Base-by-base conservation (phyloP, 2,888 invertebrate genomes). In the Margaritifera margaritifera region DNA sequence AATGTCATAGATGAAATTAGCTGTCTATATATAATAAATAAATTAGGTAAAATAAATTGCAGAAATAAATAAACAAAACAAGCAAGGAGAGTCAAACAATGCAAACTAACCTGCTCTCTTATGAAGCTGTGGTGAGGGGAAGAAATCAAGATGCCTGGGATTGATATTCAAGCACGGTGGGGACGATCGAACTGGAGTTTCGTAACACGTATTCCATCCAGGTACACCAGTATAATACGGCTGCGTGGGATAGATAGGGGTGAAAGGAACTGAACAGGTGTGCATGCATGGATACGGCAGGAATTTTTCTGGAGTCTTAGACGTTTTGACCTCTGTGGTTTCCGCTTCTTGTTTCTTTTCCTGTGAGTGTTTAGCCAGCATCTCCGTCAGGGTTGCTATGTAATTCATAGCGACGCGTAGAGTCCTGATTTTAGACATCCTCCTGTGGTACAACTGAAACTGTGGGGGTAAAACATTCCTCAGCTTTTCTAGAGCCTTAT, bases 371-470 rank as follows among this genome's bases (percentile, higher is more conserved):
- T 52, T 54, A 8, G 25, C 62, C 55, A 84, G 64, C 61, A 84
- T 56, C 22, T 80, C 78, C 24, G 74, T 71, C 31, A 84, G 62
- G 11, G 69, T 69, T 18, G 71, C 62, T n/a, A 84, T 84, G 61
- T 84, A 84, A 55, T 74, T 74, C 64, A 75, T 77, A 31, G 84
- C 84, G n/a, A 80, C 65, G 18, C 81, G 74, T 20, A 84, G 67
- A 6, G 82, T 81, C 58, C 82, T 72, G 24, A 84, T 82, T 69
- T 84, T 84, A 6, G 84, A 84, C 74, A 81, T 75, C 6, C 79
- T 71, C 18, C 81, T 64, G 62, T 80, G 76, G 58, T 73, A 72
- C 11, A 80, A 59, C 42, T 75, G 75, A 60, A 76, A 80, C 51
- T 80, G 75, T 50, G 74, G 66, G 0, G 84, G 84, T 20, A 84